phyloP scores from a whole-genome alignment of 2,113 vertebrate species.

The Microtus ochrogaster region DNA sequence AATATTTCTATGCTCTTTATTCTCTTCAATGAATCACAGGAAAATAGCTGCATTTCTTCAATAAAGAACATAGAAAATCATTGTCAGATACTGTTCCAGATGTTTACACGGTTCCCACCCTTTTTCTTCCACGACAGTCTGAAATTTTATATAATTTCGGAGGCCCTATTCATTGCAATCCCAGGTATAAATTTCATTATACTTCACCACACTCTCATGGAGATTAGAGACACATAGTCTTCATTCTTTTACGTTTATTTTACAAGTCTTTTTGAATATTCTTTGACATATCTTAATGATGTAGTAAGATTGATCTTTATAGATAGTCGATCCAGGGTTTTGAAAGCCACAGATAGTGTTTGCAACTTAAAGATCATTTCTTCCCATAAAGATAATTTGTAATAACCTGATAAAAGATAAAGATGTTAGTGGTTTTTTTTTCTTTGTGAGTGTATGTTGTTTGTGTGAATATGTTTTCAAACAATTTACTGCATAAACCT shows the following conservation, averaged over 20 bases:
- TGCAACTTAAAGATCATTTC: background rate
- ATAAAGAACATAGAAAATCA: background rate
- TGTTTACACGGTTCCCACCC: background rate
- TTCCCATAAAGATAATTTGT: background rate
- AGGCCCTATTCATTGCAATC: background rate
- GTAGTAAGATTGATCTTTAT: background rate
- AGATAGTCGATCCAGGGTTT: background rate
- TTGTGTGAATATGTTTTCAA: background rate
- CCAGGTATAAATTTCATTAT: background rate
- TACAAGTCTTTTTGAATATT: background rate
- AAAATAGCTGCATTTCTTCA: background rate
- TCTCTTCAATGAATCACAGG: background rate
- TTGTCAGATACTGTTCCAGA: background rate
- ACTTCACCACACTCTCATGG: background rate
- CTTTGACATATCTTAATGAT: background rate
- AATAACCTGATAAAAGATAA: background rate
- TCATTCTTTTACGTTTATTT: background rate
- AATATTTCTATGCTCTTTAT: background rate
- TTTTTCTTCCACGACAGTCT: background rate
- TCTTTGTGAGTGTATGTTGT: background rate
- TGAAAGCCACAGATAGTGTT: background rate
- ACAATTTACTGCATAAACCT: background rate
- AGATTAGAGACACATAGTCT: no score
- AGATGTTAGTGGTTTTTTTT: background rate
- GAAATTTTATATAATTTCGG: background rate